phyloP scores from a whole-genome alignment of 2,888 invertebrate genomes.

The Mythimna vitellina region DNA sequence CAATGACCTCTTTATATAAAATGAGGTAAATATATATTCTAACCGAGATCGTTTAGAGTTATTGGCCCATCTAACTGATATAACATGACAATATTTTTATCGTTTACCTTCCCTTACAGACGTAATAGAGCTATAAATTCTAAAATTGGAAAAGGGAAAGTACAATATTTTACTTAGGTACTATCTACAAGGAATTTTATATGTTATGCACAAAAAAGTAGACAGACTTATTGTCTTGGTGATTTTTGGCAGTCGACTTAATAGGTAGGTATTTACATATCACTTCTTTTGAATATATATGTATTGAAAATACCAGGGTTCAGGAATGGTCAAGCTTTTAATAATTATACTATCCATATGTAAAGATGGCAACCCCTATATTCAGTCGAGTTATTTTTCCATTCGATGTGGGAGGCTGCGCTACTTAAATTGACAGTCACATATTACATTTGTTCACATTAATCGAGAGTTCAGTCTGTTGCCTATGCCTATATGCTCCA shows the following conservation, averaged over 20 bases:
- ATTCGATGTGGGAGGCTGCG: too few relatives aligned
- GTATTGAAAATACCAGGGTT: too few relatives aligned
- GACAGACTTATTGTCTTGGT: background rate
- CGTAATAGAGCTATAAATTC: conserved; percentile 39
- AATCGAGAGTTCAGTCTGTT: too few relatives aligned
- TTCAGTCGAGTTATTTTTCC: too few relatives aligned
- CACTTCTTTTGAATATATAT: too few relatives aligned
- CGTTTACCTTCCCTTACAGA: conserved; percentile 24
- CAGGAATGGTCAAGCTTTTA: too few relatives aligned
- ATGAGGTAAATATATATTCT: background rate
- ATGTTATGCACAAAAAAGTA: conserved; percentile 4
- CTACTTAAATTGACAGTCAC: too few relatives aligned
- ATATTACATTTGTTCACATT: too few relatives aligned
- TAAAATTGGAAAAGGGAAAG: conserved; percentile 26
- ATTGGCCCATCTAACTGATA: conserved; percentile 15
- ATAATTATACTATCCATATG: too few relatives aligned
- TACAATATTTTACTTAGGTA: conserved; percentile 21
- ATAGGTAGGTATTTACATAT: too few relatives aligned
- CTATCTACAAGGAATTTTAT: conserved; percentile 2
- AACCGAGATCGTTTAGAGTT: conserved; percentile 12
- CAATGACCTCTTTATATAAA: background rate
- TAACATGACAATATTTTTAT: conserved; percentile 36
- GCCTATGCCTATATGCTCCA: too few relatives aligned
- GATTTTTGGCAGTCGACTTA: background rate
- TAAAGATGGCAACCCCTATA: too few relatives aligned